Evolutionary conservation across 2,888 invertebrate species (phyloP).

Genomic region (Philereme vetulata): DNA sequence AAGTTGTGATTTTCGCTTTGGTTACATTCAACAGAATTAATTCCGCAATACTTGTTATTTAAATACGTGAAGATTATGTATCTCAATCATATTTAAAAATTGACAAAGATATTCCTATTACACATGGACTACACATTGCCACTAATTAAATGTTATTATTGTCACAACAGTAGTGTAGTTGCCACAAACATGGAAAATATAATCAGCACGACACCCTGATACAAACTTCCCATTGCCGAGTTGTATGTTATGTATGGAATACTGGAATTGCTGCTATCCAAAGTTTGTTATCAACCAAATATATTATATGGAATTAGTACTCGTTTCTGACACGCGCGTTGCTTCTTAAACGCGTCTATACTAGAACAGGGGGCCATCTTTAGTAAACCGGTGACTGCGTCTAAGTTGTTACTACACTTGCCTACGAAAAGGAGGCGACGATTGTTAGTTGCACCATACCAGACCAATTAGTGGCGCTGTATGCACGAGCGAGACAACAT

Average conservation of each 20-base stretch:
- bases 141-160: slow-evolving; percentile 53
- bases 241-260: slow-evolving; percentile 7
- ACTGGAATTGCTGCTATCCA: slow-evolving; percentile 3
- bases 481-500: not conserved
- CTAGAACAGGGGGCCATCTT: too few relatives aligned
- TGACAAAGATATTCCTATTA: slow-evolving; percentile 51
- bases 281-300: too few relatives aligned
- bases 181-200: slow-evolving; percentile 35
- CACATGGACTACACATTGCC: slow-evolving; percentile 40
- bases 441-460: too few relatives aligned
- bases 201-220: slow-evolving; percentile 29
- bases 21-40: slow-evolving; percentile 44
- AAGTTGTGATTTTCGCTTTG: slow-evolving; percentile 49
- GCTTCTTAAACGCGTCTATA: too few relatives aligned
- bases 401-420: too few relatives aligned
- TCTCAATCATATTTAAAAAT: slow-evolving; percentile 52
- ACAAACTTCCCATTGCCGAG: slow-evolving; percentile 10
- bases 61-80: slow-evolving; percentile 43
- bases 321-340: too few relatives aligned
- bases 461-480: too few relatives aligned
- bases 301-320: too few relatives aligned
- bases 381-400: too few relatives aligned
- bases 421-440: too few relatives aligned
- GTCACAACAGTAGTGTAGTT: slow-evolving; percentile 56
- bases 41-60: slow-evolving; percentile 41